These are phyloP conservation scores for Ormyrus nitidulus DNA, from an alignment of 2,888 invertebrate species.

Conservation along the genomic window DNA sequence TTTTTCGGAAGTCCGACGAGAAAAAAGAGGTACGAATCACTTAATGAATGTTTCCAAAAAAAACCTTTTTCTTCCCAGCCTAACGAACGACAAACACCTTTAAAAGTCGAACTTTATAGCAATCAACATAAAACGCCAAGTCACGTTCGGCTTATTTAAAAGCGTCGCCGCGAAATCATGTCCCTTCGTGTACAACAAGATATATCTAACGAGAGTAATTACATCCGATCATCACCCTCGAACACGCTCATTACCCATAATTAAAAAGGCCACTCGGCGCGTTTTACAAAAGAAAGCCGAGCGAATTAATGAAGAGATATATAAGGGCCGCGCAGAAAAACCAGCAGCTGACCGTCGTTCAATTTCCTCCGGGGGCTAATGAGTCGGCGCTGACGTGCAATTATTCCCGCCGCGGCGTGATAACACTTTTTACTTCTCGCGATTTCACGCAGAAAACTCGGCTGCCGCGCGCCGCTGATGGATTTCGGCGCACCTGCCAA, in stretches of 20 bases:
- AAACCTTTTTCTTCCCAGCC: no score
- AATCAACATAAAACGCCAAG: no score
- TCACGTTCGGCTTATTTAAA: no score
- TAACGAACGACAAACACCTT: no score
- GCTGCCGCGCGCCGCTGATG: background rate
- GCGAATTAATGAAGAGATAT: constrained; percentile 35
- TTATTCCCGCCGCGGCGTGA: constrained; percentile 59
- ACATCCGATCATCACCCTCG: no score
- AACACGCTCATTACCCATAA: constrained; percentile 8
- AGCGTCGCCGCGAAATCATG: no score
- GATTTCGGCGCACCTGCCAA: constrained; percentile 29
- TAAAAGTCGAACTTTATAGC: no score
- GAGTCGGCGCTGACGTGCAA: constrained; percentile 69
- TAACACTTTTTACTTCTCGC: constrained; percentile 7
- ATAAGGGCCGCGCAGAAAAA: background rate
- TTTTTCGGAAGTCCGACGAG: no score
- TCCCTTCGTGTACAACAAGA: background rate
- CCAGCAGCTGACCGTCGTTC: constrained; percentile 45
- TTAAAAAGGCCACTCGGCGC: background rate
- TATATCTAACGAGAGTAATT: background rate
- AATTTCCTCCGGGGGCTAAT: constrained; percentile 36
- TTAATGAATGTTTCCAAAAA: no score
- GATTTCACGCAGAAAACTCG: constrained; percentile 20
- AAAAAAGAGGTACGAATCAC: no score
- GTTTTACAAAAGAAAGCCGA: background rate